Evolutionary conservation across 2,113 vertebrate species (phyloP).

Genomic region (Caranx melampygus): DNA sequence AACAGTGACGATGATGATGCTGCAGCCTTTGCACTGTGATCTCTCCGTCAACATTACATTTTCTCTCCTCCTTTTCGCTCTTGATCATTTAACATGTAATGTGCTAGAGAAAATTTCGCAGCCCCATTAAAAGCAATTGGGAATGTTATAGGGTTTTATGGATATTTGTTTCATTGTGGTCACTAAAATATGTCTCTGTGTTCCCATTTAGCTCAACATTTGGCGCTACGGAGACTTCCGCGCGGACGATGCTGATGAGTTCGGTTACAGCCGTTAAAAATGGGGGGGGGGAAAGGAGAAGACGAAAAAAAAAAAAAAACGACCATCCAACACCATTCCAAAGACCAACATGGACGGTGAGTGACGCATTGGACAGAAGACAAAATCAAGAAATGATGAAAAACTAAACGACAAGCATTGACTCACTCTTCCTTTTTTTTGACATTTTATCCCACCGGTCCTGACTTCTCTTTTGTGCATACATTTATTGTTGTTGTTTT

Average conservation of each 20-base stretch:
- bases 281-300: background rate
- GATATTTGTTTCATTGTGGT: constrained; percentile 32
- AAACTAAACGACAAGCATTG: constrained; percentile 75
- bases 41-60: background rate
- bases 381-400: constrained; percentile 1
- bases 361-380: constrained; percentile 63
- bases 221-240: constrained; percentile 97
- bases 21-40: constrained; percentile 15
- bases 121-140: constrained; percentile 22
- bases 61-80: background rate
- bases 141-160: constrained; percentile 4
- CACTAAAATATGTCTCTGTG: constrained; percentile 30
- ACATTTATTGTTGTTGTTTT: background rate
- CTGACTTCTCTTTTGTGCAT: constrained; percentile 42
- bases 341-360: constrained; percentile 72
- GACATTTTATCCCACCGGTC: constrained; percentile 61
- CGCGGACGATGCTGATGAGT: constrained; percentile 91
- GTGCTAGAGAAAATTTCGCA: constrained; percentile 26
- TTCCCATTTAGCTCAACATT: constrained; percentile 88
- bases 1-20: constrained; percentile 37
- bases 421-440: constrained; percentile 67
- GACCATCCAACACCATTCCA: constrained; percentile 77
- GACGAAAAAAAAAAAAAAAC: constrained; percentile 13
- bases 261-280: constrained; percentile 89
- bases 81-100: constrained; percentile 48